Evolutionary conservation across 1,140 invertebrate genomes (phyloP), one percentile per base, ranked within the genome.

Genomic region (Ganaspis sp.): DNA sequence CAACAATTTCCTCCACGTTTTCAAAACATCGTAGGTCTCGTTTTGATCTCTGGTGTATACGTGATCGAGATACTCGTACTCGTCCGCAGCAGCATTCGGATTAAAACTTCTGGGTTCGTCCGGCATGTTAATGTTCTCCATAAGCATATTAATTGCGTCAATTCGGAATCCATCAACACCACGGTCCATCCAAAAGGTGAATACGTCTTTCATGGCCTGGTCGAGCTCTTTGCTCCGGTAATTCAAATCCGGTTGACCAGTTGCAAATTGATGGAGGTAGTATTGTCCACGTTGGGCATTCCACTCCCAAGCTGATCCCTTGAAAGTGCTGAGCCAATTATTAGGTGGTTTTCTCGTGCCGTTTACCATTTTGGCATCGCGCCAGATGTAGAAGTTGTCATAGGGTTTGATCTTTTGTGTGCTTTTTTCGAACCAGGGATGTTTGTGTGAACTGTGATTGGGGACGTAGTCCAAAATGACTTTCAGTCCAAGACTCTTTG

Each of bases 81-180:
- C 54, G 75, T 93, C 91, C 34, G 92, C 89, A 0, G 89, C 74
- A 84, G 92, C 92, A 3, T 89, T 86, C 15, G 91, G 88, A 23
- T 79, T 80, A 64, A 90, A 90, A 9, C 91, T 90, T 4, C 83
- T 38, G 0, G 93, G 93, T 81, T 95, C 94, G 83, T 95, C 93
- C 0, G 91, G 90, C 81, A 92, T 91, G 8, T 82, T 73, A 9
- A 90, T 85, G 38, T 92, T 89, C 90, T 96, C 95, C 45, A 92
- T 92, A n/a, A 93, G 73, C 76, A 81, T 79, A 26, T 92, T 91
- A 0, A 95, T 87, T 77, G 94, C 93, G 78, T 95, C 93, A 6
- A 96, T 90, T 70, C 95, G 89, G 83, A 96, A 95, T 0, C 95
- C 95, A 86, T 94, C 94, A 1, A 94, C 93, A 21, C 95, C 95